A percentile compares a stretch with the other conserved stretches of the same genome.
These are phyloP conservation scores for Trachymyrmex cornetzi DNA, from an alignment of 1,140 invertebrate genomes.

Conservation along the genomic window DNA sequence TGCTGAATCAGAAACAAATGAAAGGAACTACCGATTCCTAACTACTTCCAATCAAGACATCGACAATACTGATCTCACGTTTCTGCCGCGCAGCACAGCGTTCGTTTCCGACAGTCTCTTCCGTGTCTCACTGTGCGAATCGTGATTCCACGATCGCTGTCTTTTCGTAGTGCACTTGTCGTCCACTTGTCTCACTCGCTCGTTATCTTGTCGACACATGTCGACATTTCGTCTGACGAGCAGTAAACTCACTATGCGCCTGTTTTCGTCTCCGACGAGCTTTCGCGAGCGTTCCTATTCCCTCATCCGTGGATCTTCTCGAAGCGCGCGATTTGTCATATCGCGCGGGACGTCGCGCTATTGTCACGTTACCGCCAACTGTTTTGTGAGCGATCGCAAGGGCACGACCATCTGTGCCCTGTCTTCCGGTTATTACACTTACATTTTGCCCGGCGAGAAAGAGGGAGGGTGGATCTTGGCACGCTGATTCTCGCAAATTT, in stretches of 20 bases:
- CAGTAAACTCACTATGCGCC: not conserved
- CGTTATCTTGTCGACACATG: not conserved
- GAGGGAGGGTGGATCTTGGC: not conserved
- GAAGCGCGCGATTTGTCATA: not conserved
- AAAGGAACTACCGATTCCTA: not conserved
- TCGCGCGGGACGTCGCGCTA: not conserved
- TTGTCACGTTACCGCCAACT: not conserved
- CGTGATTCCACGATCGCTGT: not conserved
- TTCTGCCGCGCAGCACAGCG: not conserved
- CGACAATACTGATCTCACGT: not conserved
- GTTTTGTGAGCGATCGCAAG: not conserved
- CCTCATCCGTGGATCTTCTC: not conserved
- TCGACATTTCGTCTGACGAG: not conserved
- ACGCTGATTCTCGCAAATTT: not conserved
- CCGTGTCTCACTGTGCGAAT: not conserved
- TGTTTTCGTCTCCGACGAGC: not conserved
- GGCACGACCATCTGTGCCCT: constrained; percentile 86
- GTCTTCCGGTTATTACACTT: constrained; percentile 85
- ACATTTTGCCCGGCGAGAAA: not conserved
- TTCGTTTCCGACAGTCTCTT: not conserved
- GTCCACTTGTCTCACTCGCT: not conserved
- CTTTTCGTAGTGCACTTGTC: not conserved
- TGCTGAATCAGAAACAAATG: not conserved
- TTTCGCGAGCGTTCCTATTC: constrained; percentile 10
- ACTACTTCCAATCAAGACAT: not conserved